Percentiles rank a stretch among this genome's conserved stretches.
Conservation (phyloP, 2,888 invertebrate genomes). For the Crioceris asparagi region DNA sequence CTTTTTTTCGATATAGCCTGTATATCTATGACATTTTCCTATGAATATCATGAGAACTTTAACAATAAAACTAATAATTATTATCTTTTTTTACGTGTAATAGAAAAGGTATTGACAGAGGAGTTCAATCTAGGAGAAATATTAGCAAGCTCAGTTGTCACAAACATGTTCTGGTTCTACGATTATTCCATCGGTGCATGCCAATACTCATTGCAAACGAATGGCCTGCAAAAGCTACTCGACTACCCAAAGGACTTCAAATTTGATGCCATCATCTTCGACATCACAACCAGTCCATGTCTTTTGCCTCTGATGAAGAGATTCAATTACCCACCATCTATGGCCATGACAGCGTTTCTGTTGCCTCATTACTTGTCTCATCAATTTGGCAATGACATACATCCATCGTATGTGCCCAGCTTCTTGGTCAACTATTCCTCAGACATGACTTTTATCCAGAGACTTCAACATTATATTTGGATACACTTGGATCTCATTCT, state of each 20-base stretch:
- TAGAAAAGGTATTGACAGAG: too few species aligned
- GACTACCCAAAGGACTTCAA: constrained; percentile 26
- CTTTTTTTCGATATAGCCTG: too few species aligned
- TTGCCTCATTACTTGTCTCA: constrained; percentile 17
- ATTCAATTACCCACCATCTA: constrained; percentile 20
- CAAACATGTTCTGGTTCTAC: background rate
- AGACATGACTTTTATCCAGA: constrained; percentile 21
- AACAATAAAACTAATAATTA: too few species aligned
- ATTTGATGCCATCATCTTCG: constrained; percentile 28
- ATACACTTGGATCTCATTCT: constrained; percentile 10
- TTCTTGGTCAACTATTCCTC: constrained; percentile 11
- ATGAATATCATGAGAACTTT: too few species aligned
- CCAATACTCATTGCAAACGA: constrained; percentile 11
- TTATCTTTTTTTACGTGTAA: too few species aligned
- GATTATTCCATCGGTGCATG: constrained; percentile 5
- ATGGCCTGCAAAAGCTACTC: constrained; percentile 23
- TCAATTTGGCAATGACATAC: constrained; percentile 21
- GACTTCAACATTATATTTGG: constrained; percentile 20
- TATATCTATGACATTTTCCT: too few species aligned
- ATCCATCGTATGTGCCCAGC: constrained; percentile 23
- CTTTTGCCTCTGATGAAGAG: constrained; percentile 26
- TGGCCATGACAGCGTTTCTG: constrained; percentile 16
- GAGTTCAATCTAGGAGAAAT: constrained; percentile 4
- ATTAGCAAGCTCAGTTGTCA: background rate
- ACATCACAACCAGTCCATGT: constrained; percentile 22